Base-by-base conservation (phyloP, 2,888 invertebrate species). In the Alsophila aescularia region DNA sequence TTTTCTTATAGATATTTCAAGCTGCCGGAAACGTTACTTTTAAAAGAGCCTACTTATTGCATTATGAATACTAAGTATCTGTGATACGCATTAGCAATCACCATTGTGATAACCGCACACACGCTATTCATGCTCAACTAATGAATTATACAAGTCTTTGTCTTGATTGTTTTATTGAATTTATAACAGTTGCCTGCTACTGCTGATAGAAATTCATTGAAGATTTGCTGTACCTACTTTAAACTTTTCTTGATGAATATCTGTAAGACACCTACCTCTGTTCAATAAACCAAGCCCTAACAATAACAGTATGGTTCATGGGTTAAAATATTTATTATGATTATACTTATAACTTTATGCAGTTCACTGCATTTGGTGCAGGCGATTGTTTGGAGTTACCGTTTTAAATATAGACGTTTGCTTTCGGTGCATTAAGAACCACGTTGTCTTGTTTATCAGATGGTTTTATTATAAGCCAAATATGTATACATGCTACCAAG, bases 331-430 rank as follows among this genome's bases (percentile, higher is more conserved):
- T 56, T 61, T 52, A 52, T 61, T 60, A 53, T 66, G 63, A 63
- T 66, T 66, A n/a, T n/a, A 58, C 55, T 66, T 69, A 62, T 58
- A 66, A 60, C 63, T 73, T 70, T 57, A 67, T 66, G 66, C 66
- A 61, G 66, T 68, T 69, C 59, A 64, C 66, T 67, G 72, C 66
- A 70, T 75, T 64, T 57, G 40, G 29, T 58, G 60, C 60, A 56
- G 62, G 59, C 62, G 58, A 73, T 73, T 76, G 72, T 79, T 77
- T 66, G 61, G 61, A 69, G 48, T 59, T 64, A 55, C 70, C 59
- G 70, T 65, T 69, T 52, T 67, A 64, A 63, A 64, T 56, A 60
- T 62, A 62, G 62, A 21, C 0, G 47, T 37, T 44, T 41, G 52
- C 51, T 49, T 49, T 56, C 47, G 41, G 16, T 35, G 52, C 56